Percentiles rank a stretch among this genome's conserved stretches.
Conservation (phyloP, 1,140 invertebrate genomes). For the Macrostomum lignano region DNA sequence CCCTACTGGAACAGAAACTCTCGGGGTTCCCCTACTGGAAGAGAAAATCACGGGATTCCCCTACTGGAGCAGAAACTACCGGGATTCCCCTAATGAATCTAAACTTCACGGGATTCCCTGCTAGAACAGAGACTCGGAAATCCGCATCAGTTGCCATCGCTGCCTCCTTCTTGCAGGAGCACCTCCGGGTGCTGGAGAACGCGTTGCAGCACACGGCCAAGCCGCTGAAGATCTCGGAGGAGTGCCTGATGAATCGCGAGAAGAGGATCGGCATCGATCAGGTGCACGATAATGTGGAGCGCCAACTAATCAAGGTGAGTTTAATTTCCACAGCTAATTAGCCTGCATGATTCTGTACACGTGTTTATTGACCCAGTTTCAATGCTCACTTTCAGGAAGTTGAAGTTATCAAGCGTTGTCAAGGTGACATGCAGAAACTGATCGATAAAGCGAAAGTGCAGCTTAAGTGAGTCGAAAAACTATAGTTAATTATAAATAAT, state of each 20-base stretch:
- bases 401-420: slow-evolving; percentile 43
- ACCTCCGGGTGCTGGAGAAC: slow-evolving; percentile 44
- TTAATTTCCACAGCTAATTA: slow-evolving; percentile 7
- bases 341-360: background rate
- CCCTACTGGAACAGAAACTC: too few relatives aligned
- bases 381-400: slow-evolving; percentile 33
- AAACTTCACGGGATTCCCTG: too few relatives aligned
- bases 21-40: too few relatives aligned
- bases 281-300: slow-evolving; percentile 52
- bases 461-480: slow-evolving; percentile 9
- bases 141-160: too few relatives aligned
- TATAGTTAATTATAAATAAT: too few relatives aligned
- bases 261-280: slow-evolving; percentile 49
- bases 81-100: too few relatives aligned
- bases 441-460: slow-evolving; percentile 39
- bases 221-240: slow-evolving; percentile 58
- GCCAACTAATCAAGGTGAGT: slow-evolving; percentile 36
- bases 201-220: slow-evolving; percentile 54
- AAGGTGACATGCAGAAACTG: slow-evolving; percentile 42
- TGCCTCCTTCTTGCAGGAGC: slow-evolving; percentile 49
- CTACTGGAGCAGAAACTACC: too few relatives aligned
- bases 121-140: too few relatives aligned
- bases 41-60: too few relatives aligned
- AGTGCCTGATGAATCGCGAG: slow-evolving; percentile 63
- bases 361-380: too few relatives aligned